Evolutionary conservation across 2,888 invertebrate genomes (phyloP).

Genomic region (Spilosoma lubricipeda): DNA sequence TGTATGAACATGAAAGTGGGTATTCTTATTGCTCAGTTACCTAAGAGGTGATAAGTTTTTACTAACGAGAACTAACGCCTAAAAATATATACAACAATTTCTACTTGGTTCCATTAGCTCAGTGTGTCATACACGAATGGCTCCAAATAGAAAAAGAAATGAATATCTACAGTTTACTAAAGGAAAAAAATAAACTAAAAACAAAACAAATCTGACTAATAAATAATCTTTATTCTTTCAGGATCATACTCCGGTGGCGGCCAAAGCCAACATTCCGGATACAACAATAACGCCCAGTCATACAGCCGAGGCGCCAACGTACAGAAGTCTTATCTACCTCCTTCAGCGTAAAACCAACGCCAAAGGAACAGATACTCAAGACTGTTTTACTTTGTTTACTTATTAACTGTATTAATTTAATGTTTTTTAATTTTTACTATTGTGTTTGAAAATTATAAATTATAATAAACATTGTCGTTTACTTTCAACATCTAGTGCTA

Average conservation of each 20-base stretch:
- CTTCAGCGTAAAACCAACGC: slow-evolving; percentile 39
- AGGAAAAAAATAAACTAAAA: no score
- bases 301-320: slow-evolving; percentile 20
- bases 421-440: background rate
- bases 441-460: slow-evolving; percentile 14
- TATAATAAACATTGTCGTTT: background rate
- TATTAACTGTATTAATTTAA: slow-evolving; percentile 1
- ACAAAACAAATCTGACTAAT: no score
- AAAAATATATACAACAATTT: no score
- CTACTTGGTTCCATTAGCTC: no score
- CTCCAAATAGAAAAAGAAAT: no score
- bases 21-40: no score
- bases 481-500: background rate
- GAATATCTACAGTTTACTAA: no score
- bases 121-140: no score
- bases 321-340: slow-evolving; percentile 67
- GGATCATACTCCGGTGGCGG: slow-evolving; percentile 67
- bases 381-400: slow-evolving; percentile 9
- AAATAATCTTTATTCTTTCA: slow-evolving; percentile 33
- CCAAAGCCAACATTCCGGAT: slow-evolving; percentile 42
- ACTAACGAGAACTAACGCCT: no score
- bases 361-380: slow-evolving; percentile 31
- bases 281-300: slow-evolving; percentile 23
- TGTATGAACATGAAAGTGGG: no score
- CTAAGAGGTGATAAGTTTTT: no score